These are phyloP conservation scores for Gouania willdenowi DNA, from an alignment of 2,797 vertebrate genomes.

Conservation along the genomic window DNA sequence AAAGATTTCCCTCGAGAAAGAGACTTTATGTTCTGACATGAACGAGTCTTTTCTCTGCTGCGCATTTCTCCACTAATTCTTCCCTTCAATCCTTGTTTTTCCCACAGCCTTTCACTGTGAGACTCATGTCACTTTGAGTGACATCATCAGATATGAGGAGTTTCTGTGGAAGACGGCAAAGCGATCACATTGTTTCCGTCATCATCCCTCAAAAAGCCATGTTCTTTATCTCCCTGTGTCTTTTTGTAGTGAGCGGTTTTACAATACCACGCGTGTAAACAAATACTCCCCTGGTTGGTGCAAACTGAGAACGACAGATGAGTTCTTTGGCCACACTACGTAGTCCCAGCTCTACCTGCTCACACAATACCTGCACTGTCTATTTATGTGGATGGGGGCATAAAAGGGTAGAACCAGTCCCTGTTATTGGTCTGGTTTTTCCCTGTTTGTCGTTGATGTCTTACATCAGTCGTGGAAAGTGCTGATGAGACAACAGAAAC, in stretches of 20 bases:
- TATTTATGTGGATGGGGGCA: not conserved
- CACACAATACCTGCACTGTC: conserved; percentile 16
- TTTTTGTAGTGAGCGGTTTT: conserved; percentile 2
- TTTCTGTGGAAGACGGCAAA: conserved; percentile 32
- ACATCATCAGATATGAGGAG: conserved; percentile 26
- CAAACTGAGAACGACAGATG: conserved; percentile 10
- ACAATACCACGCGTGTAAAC: conserved; percentile 32
- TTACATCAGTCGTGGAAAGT: conserved; percentile 43
- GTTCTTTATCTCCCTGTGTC: not conserved
- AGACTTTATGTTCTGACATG: no score
- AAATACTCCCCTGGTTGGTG: conserved; percentile 28
- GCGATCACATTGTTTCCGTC: conserved; percentile 11
- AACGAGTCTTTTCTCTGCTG: conserved; percentile 18
- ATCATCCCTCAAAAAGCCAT: conserved; percentile 12
- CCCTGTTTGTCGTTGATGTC: conserved; percentile 40
- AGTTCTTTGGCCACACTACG: conserved; percentile 13
- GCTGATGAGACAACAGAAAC: conserved; percentile 38
- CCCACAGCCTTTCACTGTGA: conserved; percentile 11
- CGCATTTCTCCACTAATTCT: conserved; percentile 2
- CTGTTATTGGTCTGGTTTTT: conserved; percentile 36
- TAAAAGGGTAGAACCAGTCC: conserved; percentile 16
- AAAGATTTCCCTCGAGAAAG: no score
- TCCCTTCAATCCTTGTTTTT: conserved; percentile 3
- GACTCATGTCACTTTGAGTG: conserved; percentile 7
- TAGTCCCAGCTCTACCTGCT: not conserved